Evolutionary conservation across 2,113 vertebrate species (phyloP).

Genomic region (Pholis gunnellus): DNA sequence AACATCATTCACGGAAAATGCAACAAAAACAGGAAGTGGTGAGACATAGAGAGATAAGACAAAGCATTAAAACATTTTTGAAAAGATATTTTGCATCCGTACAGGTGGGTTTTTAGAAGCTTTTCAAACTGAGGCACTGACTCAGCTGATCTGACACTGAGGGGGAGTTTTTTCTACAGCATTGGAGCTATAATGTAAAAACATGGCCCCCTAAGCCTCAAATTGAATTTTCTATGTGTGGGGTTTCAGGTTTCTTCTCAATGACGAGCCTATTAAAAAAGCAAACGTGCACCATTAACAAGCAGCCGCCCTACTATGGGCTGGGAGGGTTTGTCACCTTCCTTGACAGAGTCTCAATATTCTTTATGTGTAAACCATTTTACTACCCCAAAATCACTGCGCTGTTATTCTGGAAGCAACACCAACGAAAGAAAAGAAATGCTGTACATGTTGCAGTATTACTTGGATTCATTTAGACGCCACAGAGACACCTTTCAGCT

Average conservation of each 20-base stretch:
- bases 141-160: background rate
- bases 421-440: no score
- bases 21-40: background rate
- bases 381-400: background rate
- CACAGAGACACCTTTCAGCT: background rate
- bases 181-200: background rate
- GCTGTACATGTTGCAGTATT: background rate
- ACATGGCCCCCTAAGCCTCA: background rate
- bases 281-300: background rate
- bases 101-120: background rate
- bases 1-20: background rate
- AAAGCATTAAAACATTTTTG: background rate
- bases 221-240: background rate
- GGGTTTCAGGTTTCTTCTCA: background rate
- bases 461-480: background rate
- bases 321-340: background rate
- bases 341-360: background rate
- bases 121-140: background rate
- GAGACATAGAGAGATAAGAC: background rate
- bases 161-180: background rate
- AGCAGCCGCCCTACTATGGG: background rate
- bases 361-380: background rate
- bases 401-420: no score
- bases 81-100: background rate
- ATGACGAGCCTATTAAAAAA: background rate